Evolutionary conservation across 2,888 invertebrate genomes (phyloP), one percentile per base, ranked within the genome.

Genomic region (Sthenelais limicola): DNA sequence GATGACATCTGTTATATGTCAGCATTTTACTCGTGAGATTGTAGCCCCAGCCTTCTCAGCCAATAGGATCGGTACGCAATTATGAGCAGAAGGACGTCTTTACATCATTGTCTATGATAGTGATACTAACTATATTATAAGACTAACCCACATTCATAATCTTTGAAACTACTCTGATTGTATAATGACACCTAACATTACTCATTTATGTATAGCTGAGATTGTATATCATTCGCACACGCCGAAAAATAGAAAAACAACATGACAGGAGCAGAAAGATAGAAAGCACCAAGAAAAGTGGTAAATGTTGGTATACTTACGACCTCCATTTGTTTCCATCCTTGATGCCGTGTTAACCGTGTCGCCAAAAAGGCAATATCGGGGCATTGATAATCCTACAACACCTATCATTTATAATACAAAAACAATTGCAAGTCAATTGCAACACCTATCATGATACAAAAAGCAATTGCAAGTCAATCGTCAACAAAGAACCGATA

Each of bases 301-400:
- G 21, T n/a, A 62, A n/a, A 68, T 18, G 5, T n/a, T 15, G 15
- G 9, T 0, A 28, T 24, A 71, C 75, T 24, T 35, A 76, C 76
- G 69, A 70, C 68, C 58, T 1, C 76, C 76, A 38, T 67, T 72
- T 12, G 76, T 74, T 24, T 76, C 76, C 76, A 76, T 74, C 28
- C 73, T 51, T 30, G 76, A 76, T 32, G 76, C 74, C 5, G 73
- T 70, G 62, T 74, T 76, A 58, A 76, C 76, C 2, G 76, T 76
- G 38, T 70, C 76, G 26, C 76, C 76, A 51, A 76, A 76, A 26
- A 76, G 58, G 33, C 76, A 76, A 35, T 73, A 76, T 7, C 76
- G 52, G n/a, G 76, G 76, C 74, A 78, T 73, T 24, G 72, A 76
- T 68, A 77, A 33, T 3, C 76, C 76, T 1, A 76, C 76, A 21